Evolutionary conservation across 1,140 invertebrate species (phyloP).

Genomic region (Trigoniulus corallinus): DNA sequence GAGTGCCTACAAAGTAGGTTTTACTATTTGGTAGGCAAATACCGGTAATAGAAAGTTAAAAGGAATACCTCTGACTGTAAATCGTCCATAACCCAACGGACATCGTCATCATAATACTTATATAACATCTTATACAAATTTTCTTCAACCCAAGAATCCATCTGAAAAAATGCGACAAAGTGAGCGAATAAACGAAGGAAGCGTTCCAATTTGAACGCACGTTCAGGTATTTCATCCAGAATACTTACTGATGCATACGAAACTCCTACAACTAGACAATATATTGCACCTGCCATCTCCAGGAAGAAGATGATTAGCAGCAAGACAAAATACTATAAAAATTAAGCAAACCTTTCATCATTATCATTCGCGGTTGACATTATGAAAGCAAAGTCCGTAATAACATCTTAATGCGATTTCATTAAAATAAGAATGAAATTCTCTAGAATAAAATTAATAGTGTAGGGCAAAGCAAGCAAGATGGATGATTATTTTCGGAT

Average conservation of each 20-base stretch:
- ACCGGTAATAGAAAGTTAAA: too few relatives aligned
- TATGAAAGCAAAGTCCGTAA: neutral
- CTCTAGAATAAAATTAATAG: too few relatives aligned
- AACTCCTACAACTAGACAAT: slow-evolving; percentile 59
- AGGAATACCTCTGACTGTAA: slow-evolving; percentile 75
- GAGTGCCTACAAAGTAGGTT: too few relatives aligned
- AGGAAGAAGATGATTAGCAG: slow-evolving; percentile 50
- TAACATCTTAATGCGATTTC: too few relatives aligned
- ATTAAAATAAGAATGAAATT: too few relatives aligned
- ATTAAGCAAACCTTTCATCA: slow-evolving; percentile 11
- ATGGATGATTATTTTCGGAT: too few relatives aligned
- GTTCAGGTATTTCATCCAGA: too few relatives aligned
- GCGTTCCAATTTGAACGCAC: too few relatives aligned
- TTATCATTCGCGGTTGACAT: neutral
- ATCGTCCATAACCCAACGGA: slow-evolving; percentile 44
- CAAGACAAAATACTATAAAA: slow-evolving; percentile 44
- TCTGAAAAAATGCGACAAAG: too few relatives aligned
- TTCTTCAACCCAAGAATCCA: slow-evolving; percentile 51
- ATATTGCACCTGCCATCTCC: slow-evolving; percentile 51
- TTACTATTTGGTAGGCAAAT: too few relatives aligned
- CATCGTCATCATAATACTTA: slow-evolving; percentile 39
- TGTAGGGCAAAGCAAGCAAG: too few relatives aligned
- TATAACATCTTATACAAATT: slow-evolving; percentile 51
- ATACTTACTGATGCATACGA: slow-evolving; percentile 22
- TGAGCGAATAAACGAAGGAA: too few relatives aligned